Base-by-base conservation (phyloP, 1,140 invertebrate genomes). In the Phymorhynchus buccinoides region DNA sequence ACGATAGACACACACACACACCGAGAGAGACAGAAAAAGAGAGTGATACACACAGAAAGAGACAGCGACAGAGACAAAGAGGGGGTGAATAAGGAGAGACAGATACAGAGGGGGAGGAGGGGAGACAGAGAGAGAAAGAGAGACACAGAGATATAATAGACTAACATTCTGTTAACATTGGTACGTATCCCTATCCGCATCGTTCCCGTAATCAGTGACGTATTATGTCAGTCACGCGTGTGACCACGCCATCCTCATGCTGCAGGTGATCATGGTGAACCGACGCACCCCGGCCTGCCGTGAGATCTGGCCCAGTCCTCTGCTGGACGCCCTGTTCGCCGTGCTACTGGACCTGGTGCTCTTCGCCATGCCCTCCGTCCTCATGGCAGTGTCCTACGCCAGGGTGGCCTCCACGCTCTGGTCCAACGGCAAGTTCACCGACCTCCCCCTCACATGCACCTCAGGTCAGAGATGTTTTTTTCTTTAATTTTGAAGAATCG, bases 291-390 rank as follows among this genome's bases (percentile, higher is more conserved):
- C 87, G 1, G 88, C 89, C 39, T 92, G 90, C 84, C 87, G 89
- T 6, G 92, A 93, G 85, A 89, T 89, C 16, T 92, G 91, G 90
- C 88, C 88, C 14, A 62, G 80, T 48, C 35, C 39, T 14, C 35
- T 88, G 41, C 41, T 87, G 73, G 96, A 97, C 89, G 94, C 95
- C 52, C 94, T 95, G 0, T 97, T 96, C 93, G 97, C 96, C 91
- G 92, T 97, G 12, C 95, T 96, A 80, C 92, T 97, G 89, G 96
- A 96, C 88, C 94, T 95, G 0, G 94, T 95, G 4, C 93, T 97
- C 1, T 84, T 97, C 3, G 94, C 97, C 1, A 89, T 97, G 30
- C 96, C 96, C 0, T 94, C 97, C 83, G 90, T 96, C 75, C 95
- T 97, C 81, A 96, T 97, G 94, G 95, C 95, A 1, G 66, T 88